Conservation (phyloP, 2,113 vertebrate genomes). For the Dasyornis broadbenti region DNA sequence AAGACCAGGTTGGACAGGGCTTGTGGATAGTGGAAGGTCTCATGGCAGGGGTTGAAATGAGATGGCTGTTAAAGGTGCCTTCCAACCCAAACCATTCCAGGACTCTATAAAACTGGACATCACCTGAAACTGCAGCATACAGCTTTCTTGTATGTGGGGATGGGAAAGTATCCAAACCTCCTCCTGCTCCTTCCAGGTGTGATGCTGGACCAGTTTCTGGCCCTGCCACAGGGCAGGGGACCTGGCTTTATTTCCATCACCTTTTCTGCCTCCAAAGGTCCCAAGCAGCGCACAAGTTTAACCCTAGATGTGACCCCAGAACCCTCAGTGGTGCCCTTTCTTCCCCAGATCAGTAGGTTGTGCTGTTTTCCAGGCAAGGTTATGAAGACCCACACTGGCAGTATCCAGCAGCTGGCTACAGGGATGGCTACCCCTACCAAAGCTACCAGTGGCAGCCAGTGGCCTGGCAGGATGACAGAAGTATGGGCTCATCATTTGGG, state of each 20-base stretch:
- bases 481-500: not conserved
- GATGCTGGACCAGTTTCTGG: not conserved
- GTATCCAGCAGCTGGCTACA: not conserved
- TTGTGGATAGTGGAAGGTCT: not conserved
- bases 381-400: constrained; percentile 15
- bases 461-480: constrained; percentile 37
- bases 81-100: not conserved
- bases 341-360: not conserved
- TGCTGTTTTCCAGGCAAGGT: constrained; percentile 44
- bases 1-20: too few relatives aligned
- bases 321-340: not conserved
- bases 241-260: not conserved
- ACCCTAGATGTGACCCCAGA: not conserved
- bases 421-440: constrained; percentile 27
- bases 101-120: not conserved
- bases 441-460: not conserved
- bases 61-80: not conserved
- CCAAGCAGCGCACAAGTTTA: not conserved
- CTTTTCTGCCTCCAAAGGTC: not conserved
- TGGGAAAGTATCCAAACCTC: not conserved
- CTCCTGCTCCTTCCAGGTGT: not conserved
- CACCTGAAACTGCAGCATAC: not conserved
- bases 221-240: not conserved
- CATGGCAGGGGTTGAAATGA: not conserved
- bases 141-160: not conserved